A percentile compares a stretch with the other conserved stretches of the same genome.
Conservation (phyloP, 2,113 vertebrate genomes). For the Micronycteris hirsuta region DNA sequence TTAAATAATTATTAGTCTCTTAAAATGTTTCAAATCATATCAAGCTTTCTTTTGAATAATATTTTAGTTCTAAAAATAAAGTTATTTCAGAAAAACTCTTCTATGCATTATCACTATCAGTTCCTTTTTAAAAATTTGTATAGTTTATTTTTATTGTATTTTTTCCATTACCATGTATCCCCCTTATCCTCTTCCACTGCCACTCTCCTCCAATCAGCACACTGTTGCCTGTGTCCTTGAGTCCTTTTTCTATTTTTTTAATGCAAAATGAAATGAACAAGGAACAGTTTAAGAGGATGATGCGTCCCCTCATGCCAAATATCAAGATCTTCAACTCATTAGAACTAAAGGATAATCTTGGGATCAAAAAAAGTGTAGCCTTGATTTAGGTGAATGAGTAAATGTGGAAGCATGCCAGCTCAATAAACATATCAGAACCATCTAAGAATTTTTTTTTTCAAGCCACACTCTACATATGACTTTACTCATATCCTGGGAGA, state of each 20-base stretch:
- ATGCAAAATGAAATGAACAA: not conserved
- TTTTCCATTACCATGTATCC: too few species aligned
- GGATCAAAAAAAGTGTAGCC: not conserved
- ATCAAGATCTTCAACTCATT: not conserved
- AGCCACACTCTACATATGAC: not conserved
- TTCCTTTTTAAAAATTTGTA: not conserved
- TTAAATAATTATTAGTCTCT: not conserved
- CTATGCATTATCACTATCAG: not conserved
- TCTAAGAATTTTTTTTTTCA: not conserved
- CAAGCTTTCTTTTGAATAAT: not conserved
- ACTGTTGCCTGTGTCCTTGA: too few species aligned
- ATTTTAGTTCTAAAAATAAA: conserved; percentile 14
- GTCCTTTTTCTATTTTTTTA: too few species aligned
- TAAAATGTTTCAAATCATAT: not conserved
- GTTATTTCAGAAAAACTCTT: not conserved
- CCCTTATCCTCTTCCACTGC: too few species aligned
- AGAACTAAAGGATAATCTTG: not conserved
- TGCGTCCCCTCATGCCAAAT: not conserved
- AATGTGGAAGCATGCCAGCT: too few species aligned
- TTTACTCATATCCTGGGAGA: not conserved
- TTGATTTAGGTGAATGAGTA: not conserved
- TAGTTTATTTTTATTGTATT: too few species aligned
- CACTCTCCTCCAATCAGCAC: too few species aligned
- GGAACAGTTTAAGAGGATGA: not conserved
- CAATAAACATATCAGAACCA: not conserved